phyloP scores from a whole-genome alignment of 35 echinoderm and acorn worm species.

The Ophioderma brevispina region DNA sequence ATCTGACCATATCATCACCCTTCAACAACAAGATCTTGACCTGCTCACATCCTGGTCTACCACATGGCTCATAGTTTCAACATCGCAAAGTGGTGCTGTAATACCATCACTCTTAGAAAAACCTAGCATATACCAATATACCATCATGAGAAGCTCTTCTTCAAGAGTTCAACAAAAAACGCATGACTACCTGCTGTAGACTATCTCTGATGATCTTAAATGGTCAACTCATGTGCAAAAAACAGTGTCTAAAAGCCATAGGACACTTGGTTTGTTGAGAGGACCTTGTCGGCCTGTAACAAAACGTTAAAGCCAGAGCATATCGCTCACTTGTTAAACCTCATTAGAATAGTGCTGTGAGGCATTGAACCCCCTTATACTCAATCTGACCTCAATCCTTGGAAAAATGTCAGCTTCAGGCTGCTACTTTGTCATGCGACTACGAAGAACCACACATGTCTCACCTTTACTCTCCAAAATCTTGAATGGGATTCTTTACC shows the following conservation, averaged over 20 bases:
- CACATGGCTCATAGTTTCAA: slow-evolving; percentile 39
- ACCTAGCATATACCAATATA: slow-evolving; percentile 6
- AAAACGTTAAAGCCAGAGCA: slow-evolving; percentile 6
- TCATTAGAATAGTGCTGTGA: background rate
- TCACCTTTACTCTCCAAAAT: no score
- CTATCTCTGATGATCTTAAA: slow-evolving; percentile 21
- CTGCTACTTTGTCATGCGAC: background rate
- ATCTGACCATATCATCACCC: slow-evolving; percentile 46
- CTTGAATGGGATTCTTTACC: no score
- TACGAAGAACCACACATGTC: slow-evolving; percentile 27
- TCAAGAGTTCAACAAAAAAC: slow-evolving; percentile 9
- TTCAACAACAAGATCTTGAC: slow-evolving; percentile 28
- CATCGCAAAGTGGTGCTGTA: slow-evolving; percentile 15
- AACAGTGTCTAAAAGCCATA: background rate
- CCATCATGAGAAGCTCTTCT: slow-evolving; percentile 18
- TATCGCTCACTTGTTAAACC: background rate
- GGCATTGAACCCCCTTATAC: slow-evolving; percentile 19
- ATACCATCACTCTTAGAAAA: slow-evolving; percentile 30
- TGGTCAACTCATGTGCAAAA: slow-evolving; percentile 26
- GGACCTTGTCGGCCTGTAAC: background rate
- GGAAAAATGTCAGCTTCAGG: slow-evolving; percentile 12
- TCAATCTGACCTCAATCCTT: background rate
- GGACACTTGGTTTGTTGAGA: background rate
- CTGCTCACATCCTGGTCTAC: background rate
- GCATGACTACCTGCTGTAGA: slow-evolving; percentile 37